A percentile compares a stretch with the other conserved stretches of the same genome.
Evolutionary conservation across 2,888 invertebrate species (phyloP).

Genomic region (Drosophila gaucha): DNA sequence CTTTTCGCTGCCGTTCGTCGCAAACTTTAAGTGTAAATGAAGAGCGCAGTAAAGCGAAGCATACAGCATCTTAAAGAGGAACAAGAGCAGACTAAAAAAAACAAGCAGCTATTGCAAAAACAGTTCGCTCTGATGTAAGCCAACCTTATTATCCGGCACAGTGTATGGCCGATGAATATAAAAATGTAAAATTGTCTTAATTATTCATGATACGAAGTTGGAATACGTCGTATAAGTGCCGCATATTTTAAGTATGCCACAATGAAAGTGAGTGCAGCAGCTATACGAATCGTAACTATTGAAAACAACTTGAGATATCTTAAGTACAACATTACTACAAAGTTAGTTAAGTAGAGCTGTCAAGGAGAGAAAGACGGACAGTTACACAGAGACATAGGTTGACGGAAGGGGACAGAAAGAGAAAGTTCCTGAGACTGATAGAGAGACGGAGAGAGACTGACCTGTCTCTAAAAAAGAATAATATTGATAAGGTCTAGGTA

Average conservation of each 20-base stretch:
- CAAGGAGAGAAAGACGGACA: too few species aligned
- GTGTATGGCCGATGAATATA: not conserved
- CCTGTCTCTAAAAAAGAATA: too few species aligned
- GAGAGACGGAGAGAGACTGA: too few species aligned
- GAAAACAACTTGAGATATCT: too few species aligned
- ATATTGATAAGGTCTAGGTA: too few species aligned
- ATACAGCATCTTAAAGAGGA: not conserved
- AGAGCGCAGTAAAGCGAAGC: constrained; percentile 20
- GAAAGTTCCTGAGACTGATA: too few species aligned
- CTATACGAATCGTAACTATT: too few species aligned
- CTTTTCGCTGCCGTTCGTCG: constrained; percentile 7
- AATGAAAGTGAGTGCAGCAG: too few species aligned
- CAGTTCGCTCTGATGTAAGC: constrained; percentile 10
- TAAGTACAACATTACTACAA: too few species aligned
- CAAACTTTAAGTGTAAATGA: constrained; percentile 50
- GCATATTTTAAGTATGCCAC: not conserved
- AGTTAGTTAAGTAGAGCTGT: too few species aligned
- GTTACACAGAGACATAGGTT: too few species aligned
- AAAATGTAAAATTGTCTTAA: constrained; percentile 6
- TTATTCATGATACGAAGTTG: constrained; percentile 26
- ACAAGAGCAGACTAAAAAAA: constrained; percentile 13
- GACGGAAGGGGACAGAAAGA: too few species aligned
- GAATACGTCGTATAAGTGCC: not conserved
- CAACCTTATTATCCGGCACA: constrained; percentile 4
- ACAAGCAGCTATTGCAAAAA: constrained; percentile 68